Evolutionary conservation across 2,113 vertebrate species (phyloP), one percentile per base, ranked within the genome.

Genomic region (Brachypteracias leptosomus): DNA sequence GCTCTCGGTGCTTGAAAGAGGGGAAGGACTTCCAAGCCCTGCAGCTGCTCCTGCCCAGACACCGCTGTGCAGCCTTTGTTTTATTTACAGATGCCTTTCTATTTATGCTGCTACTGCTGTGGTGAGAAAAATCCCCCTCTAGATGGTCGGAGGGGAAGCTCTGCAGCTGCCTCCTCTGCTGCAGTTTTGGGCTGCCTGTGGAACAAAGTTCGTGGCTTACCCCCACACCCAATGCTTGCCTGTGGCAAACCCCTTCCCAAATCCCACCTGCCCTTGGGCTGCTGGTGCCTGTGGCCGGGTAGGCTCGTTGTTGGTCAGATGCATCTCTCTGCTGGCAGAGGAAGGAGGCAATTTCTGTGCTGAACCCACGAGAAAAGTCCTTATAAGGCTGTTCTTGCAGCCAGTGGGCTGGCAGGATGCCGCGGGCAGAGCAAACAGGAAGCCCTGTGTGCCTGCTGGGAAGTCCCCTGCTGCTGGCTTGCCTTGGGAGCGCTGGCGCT

Each of bases 21-120:
- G 44, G 57, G 63, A 54, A 65, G 68, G 20, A n/a, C 9, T 66
- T 90, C 61, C 72, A 90, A 92, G 88, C 65, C 75, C 22, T 2
- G 85, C 88, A 91, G 85, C 72, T 82, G 85, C 86, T 95, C 82
- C 26, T 86, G 88, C 85, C 73, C 63, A 62, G 90, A 68, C 76
- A 13, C 72, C 62, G 46, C 79, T 84, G 38, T 33, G 61, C 47
- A 90, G 90, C 75, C 70, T 89, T 93, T 96, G 88, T 93, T 95
- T 95, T 91, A 80, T 83, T 91, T 94, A 88, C 89, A 66, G 88
- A 93, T 96, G 88, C 82, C 85, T 95, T 96, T 95, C 85, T 96
- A 85, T 91, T 95, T 94, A 65, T 70, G 87, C 66, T 13, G 18
- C 68, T 83, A 0, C 55, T 52, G 42, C 62, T 3, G 2, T 0